Base-by-base conservation (phyloP, 2,797 vertebrate species). In the Lacerta viridis region DNA sequence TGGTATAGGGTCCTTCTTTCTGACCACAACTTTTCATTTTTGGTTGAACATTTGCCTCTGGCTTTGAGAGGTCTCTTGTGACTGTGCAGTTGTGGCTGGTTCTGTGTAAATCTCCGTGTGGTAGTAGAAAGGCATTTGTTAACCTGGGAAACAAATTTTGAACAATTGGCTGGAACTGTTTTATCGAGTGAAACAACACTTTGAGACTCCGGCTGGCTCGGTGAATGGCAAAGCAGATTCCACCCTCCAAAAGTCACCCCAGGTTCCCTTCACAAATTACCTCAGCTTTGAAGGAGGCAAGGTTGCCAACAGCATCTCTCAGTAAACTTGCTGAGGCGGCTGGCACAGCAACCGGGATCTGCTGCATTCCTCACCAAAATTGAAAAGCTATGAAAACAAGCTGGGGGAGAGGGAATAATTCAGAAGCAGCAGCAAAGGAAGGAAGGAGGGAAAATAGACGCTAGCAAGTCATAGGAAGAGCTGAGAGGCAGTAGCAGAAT, bases 261-360 rank as follows among this genome's bases (percentile, higher is more conserved):
- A 66, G 72, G 43, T 69, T 79, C 25, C 50, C 76, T 11, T 80
- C 41, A 27, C 41, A 86, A 69, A 86, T 80, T 55, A 71, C 43
- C 64, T 86, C 33, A 89, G 89, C 90, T 94, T 92, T 74, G n/a
- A 93, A 82, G 29, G 83, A 92, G 50, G 55, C 33, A 7, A 78
- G 90, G 39, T 88, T 93, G 86, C 88, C 80, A 89, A 93, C 68
- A 1, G 1, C 7, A 91, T 90, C 7, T 5, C 78, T 41, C 82
- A 91, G 90, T 17, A 92, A 83, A 80, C 75, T 84, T 80, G n/a
- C 41, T 77, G 43, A 92, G 82, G 89, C n/a, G 90, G 86, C 72
- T 92, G 4, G 4, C 84, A 71, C 1, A 27, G 1, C 80, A 43
- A 59, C 61, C 76, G 23, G 39, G n/a, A 87, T 75, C 64, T 41